phyloP scores from a whole-genome alignment of 2,113 vertebrate genomes.

The Circaetus cinerascens region DNA sequence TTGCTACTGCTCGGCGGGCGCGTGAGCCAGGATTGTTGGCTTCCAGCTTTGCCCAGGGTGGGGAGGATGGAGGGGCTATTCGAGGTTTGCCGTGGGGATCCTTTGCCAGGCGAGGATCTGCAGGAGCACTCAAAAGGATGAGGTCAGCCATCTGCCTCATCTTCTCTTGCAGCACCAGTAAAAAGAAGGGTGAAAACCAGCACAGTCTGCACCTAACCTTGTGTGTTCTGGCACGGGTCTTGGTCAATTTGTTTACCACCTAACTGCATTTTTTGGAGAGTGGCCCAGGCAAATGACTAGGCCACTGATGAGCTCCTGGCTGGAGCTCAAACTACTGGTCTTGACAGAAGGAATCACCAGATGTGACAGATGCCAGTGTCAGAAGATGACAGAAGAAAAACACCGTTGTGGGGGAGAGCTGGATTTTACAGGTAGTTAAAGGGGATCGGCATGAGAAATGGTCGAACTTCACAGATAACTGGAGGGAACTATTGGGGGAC shows the following conservation, averaged over 20 bases:
- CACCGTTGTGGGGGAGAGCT: rapidly evolving
- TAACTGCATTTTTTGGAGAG: not conserved
- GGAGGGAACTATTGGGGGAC: not conserved
- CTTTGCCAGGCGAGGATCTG: not conserved
- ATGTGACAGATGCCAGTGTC: not conserved
- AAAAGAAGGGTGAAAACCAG: not conserved
- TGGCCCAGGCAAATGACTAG: not conserved
- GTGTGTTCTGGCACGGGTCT: not conserved
- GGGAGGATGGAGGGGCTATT: not conserved
- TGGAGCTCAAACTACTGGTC: not conserved
- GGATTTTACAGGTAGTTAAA: not conserved
- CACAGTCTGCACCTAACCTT: no score
- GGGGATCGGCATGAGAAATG: not conserved
- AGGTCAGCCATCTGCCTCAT: not conserved
- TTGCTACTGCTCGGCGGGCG: rapidly evolving
- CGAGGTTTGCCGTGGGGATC: not conserved
- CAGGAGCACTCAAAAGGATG: not conserved
- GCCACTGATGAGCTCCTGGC: not conserved
- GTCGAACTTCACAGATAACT: rapidly evolving
- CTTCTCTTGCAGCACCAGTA: not conserved
- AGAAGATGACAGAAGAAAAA: not conserved
- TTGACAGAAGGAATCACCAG: not conserved
- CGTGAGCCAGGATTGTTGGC: not conserved
- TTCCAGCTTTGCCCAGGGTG: not conserved
- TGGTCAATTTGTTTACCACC: not conserved